A percentile compares a stretch with the other conserved stretches of the same genome.
Conservation (phyloP, 1,140 invertebrate species). For the Reticulitermes speratus region DNA sequence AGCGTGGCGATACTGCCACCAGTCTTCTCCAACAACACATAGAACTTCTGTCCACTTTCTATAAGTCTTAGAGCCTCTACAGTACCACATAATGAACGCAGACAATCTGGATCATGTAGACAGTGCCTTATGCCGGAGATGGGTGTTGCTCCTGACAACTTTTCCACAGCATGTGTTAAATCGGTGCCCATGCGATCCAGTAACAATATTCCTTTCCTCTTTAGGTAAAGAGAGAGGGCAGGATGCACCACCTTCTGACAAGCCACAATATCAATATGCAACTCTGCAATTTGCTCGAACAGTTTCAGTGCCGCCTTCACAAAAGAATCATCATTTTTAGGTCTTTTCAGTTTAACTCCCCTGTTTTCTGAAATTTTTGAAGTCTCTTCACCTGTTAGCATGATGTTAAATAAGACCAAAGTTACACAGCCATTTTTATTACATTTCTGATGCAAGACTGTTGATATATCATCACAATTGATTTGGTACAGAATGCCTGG, state of each 20-base stretch:
- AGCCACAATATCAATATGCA: constrained; percentile 26
- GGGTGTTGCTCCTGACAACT: constrained; percentile 23
- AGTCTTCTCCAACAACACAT: constrained; percentile 17
- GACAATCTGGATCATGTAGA: background rate
- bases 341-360: background rate
- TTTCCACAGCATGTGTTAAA: constrained; percentile 6
- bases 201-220: constrained; percentile 27
- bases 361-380: background rate
- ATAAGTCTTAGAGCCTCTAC: constrained; percentile 14
- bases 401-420: constrained; percentile 30
- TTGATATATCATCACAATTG: background rate
- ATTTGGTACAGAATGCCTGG: constrained; percentile 24
- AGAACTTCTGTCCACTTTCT: background rate
- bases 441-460: background rate
- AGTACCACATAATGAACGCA: background rate
- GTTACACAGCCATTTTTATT: background rate
- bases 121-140: constrained; percentile 6
- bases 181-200: constrained; percentile 28
- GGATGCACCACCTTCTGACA: constrained; percentile 32
- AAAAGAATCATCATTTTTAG: background rate
- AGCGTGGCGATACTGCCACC: background rate
- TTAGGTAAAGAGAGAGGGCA: constrained; percentile 19
- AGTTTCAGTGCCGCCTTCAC: background rate
- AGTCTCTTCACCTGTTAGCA: constrained; percentile 24
- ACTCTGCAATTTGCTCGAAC: background rate